These are phyloP conservation scores for Pelodiscus sinensis DNA, from an alignment of 2,113 vertebrate genomes.

Conservation along the genomic window DNA sequence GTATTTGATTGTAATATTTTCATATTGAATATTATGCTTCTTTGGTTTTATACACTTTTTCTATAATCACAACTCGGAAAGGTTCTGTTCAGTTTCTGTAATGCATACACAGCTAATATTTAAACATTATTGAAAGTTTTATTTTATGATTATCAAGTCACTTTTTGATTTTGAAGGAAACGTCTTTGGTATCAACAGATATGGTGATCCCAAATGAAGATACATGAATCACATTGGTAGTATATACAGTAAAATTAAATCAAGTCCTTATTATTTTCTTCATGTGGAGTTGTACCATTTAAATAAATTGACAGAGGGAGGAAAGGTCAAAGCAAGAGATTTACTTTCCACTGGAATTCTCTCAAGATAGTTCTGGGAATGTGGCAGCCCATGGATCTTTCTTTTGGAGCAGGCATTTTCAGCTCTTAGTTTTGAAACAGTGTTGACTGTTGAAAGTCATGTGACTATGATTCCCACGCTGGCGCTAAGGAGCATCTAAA, in stretches of 20 bases:
- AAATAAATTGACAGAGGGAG: background rate
- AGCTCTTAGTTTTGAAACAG: background rate
- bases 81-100: background rate
- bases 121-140: background rate
- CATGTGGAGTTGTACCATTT: background rate
- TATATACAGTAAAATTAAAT: background rate
- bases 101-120: background rate
- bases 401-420: background rate
- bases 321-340: background rate
- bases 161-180: background rate
- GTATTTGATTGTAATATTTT: background rate
- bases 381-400: accelerated
- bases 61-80: background rate
- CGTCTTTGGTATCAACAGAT: background rate
- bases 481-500: background rate
- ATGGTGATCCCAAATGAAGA: background rate
- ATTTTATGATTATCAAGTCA: background rate
- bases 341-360: background rate
- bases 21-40: background rate
- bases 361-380: background rate
- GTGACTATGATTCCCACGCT: background rate
- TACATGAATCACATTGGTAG: background rate
- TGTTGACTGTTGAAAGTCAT: background rate
- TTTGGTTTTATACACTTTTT: background rate
- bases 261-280: background rate